Evolutionary conservation across 1,140 invertebrate species (phyloP), one percentile per base, ranked within the genome.

Genomic region (Batillaria attramentaria): DNA sequence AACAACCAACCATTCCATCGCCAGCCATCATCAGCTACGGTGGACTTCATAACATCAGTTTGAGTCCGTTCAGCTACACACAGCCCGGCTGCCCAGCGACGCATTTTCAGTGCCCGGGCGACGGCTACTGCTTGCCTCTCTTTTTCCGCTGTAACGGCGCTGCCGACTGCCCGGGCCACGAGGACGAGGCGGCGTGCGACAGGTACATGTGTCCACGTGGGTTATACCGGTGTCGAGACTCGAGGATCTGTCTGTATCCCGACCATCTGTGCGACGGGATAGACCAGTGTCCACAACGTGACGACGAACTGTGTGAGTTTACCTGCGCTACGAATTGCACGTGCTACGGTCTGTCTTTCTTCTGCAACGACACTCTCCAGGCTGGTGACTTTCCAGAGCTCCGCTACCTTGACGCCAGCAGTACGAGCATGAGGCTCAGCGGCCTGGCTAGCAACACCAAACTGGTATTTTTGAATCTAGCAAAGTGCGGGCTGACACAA

Each of bases 241-340:
- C 73, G 8, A 39, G 3, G 37, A 37, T 57, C 50, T 79, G 78
- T 74, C 37, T 79, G 13, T 28, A 50, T 24, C 78, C 66, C 24
- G 50, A 43, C 20, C 28, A 73, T 24, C 10, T 79, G 41, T 79
- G 78, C 39, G 78, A 79, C 46, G 78, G 78, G 13, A 8, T 39
- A 0, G 16, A 0, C 35, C 78, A 79, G 16, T 79, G 78, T 62
- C 68, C 68, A 16, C 33, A 37, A 24, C 13, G 35, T 39, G 68
- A 39, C 24, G 68, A 70, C 16, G 68, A 70, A 70, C 37, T 41
- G 31, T 41, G 18, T 35, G n/a, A 60, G 57, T 28, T 24, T 13
- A 31, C n/a, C n/a, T 60, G 57, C 33, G 33, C 68, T n/a, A 20
- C 28, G 37, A n/a, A n/a, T 37, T 70, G 68, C 68, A 70, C 42